phyloP scores from a whole-genome alignment of 2,888 invertebrate genomes.

The Epistrophe eligans region DNA sequence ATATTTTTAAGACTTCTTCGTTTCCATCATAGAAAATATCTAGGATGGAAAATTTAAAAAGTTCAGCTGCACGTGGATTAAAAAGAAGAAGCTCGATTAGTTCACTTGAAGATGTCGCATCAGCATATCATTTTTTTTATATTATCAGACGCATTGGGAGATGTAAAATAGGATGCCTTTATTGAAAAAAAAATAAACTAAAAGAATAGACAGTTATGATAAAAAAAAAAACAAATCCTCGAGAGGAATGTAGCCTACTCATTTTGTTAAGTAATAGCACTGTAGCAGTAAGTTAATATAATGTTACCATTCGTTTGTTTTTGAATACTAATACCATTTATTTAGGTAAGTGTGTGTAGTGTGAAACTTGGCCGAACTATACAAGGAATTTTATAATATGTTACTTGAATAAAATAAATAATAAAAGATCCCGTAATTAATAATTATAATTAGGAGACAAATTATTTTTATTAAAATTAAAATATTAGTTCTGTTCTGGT shows the following conservation, averaged over 20 bases:
- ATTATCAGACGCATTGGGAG: background rate
- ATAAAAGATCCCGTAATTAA: too few relatives aligned
- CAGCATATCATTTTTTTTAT: background rate
- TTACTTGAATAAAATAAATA: too few relatives aligned
- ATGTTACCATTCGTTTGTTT: background rate
- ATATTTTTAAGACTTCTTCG: background rate
- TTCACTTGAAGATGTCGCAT: slow-evolving; percentile 9
- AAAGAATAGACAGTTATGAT: background rate
- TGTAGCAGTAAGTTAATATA: background rate
- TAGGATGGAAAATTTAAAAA: background rate
- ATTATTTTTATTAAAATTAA: too few relatives aligned
- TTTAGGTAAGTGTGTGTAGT: too few relatives aligned
- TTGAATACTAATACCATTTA: too few relatives aligned
- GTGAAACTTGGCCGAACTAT: too few relatives aligned
- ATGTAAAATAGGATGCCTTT: too few relatives aligned
- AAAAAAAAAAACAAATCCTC: background rate
- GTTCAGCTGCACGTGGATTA: slow-evolving; percentile 23
- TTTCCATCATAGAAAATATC: background rate
- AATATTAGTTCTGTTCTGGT: too few relatives aligned
- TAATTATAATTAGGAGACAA: too few relatives aligned
- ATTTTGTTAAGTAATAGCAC: background rate
- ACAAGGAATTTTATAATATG: too few relatives aligned
- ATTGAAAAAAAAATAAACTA: background rate
- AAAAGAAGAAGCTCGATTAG: background rate
- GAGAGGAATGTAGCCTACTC: background rate